These are phyloP conservation scores for Macaria notata DNA, from an alignment of 2,888 invertebrate genomes.

Conservation along the genomic window DNA sequence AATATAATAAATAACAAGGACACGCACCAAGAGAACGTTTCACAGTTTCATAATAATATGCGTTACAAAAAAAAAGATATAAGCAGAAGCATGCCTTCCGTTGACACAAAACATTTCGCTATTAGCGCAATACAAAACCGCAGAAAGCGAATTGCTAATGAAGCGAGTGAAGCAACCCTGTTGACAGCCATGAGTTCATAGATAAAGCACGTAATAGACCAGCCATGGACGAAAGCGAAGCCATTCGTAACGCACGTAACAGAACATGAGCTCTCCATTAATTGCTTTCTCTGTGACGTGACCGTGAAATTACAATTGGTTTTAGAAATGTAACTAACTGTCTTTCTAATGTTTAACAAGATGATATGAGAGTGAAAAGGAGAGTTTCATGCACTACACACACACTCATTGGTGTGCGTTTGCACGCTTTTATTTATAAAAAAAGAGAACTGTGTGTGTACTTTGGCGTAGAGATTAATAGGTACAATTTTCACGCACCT, in stretches of 20 bases:
- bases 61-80: too few species aligned
- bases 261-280: constrained; percentile 27
- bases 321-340: constrained; percentile 12
- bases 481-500: too few species aligned
- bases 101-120: neutral
- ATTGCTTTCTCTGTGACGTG: constrained; percentile 32
- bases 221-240: constrained; percentile 27
- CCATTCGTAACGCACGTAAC: constrained; percentile 31
- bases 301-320: constrained; percentile 27
- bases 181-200: constrained; percentile 10
- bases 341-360: constrained; percentile 2
- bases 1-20: too few species aligned
- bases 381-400: neutral
- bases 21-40: too few species aligned
- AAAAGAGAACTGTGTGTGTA: too few species aligned
- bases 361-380: neutral
- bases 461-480: too few species aligned
- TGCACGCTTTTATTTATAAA: too few species aligned
- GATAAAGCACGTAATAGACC: constrained; percentile 20
- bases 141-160: neutral
- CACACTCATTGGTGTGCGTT: neutral
- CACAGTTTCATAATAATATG: too few species aligned
- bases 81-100: too few species aligned
- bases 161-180: constrained; percentile 3
- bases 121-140: neutral